A percentile compares a stretch with the other conserved stretches of the same genome.
phyloP scores from a whole-genome alignment of 2,797 vertebrate genomes.

The Sebastes reedi region DNA sequence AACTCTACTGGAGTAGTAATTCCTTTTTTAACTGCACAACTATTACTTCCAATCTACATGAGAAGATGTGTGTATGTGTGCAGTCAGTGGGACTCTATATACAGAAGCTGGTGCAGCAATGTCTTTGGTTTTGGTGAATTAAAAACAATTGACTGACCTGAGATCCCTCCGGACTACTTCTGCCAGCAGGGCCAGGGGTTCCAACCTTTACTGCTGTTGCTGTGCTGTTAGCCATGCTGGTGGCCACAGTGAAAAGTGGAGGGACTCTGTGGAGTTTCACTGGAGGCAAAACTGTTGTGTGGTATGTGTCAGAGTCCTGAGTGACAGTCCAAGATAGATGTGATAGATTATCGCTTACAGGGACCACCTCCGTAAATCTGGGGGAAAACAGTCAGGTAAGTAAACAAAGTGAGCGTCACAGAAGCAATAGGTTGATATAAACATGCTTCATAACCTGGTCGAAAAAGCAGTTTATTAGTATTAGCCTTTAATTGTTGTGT shows the following conservation, averaged over 20 bases:
- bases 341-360: conserved; percentile 76
- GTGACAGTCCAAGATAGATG: conserved; percentile 77
- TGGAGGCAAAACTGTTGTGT: conserved; percentile 38
- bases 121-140: background rate
- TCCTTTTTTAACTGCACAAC: background rate
- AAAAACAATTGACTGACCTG: conserved; percentile 83
- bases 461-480: background rate
- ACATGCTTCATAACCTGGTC: background rate
- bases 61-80: background rate
- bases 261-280: conserved; percentile 8
- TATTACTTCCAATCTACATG: background rate
- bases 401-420: background rate
- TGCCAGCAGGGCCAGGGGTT: conserved; percentile 87
- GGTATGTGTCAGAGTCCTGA: conserved; percentile 87
- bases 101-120: background rate
- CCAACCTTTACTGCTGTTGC: conserved; percentile 85
- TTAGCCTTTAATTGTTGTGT: background rate
- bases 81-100: background rate
- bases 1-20: background rate
- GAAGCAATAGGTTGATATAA: background rate
- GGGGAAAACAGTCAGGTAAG: background rate
- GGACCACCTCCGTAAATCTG: conserved; percentile 84
- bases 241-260: conserved; percentile 83
- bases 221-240: conserved; percentile 94
- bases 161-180: conserved; percentile 93